Evolutionary conservation across 2,113 vertebrate species (phyloP).

Genomic region (Dasyprocta punctata): DNA sequence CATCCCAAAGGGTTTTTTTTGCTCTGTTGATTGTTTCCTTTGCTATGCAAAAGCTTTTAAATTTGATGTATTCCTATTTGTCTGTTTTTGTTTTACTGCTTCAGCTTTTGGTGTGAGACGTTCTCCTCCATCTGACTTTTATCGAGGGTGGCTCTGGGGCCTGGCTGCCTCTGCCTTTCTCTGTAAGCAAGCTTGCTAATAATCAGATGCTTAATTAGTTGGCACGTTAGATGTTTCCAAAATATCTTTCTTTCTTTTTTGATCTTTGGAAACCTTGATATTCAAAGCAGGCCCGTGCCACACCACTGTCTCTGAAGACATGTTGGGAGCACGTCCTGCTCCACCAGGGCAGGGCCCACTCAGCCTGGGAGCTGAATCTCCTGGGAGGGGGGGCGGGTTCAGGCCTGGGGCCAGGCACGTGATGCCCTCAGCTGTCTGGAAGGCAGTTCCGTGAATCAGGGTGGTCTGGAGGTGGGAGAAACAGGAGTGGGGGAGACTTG

Average conservation of each 20-base stretch:
- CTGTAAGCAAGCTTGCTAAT: not conserved
- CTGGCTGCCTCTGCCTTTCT: not conserved
- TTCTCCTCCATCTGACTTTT: not conserved
- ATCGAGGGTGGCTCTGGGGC: not conserved
- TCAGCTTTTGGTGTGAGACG: not conserved
- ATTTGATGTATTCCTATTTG: not conserved
- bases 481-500: not conserved
- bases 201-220: conserved; percentile 73
- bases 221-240: conserved; percentile 73
- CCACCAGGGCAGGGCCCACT: not conserved
- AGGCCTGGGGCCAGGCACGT: not conserved
- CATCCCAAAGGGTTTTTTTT: not conserved
- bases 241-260: conserved; percentile 65
- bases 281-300: conserved; percentile 4
- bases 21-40: not conserved
- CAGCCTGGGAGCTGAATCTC: not conserved
- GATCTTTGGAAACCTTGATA: conserved; percentile 60
- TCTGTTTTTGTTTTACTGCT: not conserved
- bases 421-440: not conserved
- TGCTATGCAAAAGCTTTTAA: not conserved
- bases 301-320: not conserved
- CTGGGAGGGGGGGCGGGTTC: not conserved
- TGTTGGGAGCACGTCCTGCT: not conserved
- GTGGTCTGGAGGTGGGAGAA: conserved; percentile 64
- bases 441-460: conserved; percentile 57